Evolutionary conservation across 2,888 invertebrate species (phyloP).

Genomic region (Volucella zonaria): DNA sequence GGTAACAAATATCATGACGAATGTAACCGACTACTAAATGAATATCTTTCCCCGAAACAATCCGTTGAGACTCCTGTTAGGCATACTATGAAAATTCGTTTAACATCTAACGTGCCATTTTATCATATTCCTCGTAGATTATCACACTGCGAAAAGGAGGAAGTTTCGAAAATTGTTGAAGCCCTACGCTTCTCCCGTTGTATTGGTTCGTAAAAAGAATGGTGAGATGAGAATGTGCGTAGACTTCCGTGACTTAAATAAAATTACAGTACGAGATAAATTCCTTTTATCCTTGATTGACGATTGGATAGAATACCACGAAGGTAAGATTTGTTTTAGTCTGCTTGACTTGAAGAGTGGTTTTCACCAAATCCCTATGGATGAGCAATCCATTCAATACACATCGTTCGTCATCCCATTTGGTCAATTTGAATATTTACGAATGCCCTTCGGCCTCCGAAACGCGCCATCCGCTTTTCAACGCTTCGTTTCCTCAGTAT

Average conservation of each 20-base stretch:
- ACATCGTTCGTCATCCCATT: conserved; percentile 75
- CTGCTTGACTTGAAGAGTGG: conserved; percentile 73
- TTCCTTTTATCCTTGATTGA: conserved; percentile 66
- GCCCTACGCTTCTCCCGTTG: conserved; percentile 15
- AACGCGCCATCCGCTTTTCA: conserved; percentile 69
- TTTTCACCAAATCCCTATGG: conserved; percentile 72
- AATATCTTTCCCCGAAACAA: conserved; percentile 18
- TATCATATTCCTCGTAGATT: not conserved
- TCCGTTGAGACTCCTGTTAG: not conserved
- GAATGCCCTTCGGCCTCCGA: conserved; percentile 72
- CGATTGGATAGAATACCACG: conserved; percentile 59
- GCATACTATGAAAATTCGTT: conserved; percentile 18
- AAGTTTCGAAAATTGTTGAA: conserved; percentile 8
- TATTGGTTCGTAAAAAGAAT: conserved; percentile 32
- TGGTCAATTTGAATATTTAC: too few species aligned
- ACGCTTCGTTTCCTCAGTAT: conserved; percentile 46
- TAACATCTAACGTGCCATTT: not conserved
- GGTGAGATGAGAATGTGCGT: conserved; percentile 52
- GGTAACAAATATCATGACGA: conserved; percentile 10
- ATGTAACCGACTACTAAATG: conserved; percentile 24
- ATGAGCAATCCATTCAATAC: conserved; percentile 69
- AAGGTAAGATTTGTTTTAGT: conserved; percentile 69
- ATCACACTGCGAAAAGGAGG: conserved; percentile 24
- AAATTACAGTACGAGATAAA: conserved; percentile 63
- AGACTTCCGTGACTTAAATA: conserved; percentile 49